Evolutionary conservation across 2,113 vertebrate species (phyloP).

Genomic region (Rhinichthys klamathensis): DNA sequence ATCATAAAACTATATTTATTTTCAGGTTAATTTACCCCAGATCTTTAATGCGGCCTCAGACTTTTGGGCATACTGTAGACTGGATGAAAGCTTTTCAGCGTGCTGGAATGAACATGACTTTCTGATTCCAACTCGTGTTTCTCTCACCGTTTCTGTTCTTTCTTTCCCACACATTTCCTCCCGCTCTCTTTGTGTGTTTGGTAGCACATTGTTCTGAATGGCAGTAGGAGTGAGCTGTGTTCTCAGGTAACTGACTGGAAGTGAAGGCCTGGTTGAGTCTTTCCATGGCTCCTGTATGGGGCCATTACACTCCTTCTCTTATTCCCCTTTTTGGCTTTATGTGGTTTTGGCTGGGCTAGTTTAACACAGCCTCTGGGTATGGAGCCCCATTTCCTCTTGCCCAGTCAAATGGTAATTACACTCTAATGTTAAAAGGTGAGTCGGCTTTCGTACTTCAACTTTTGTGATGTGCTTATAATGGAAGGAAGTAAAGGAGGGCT

Average conservation of each 20-base stretch:
- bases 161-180: neutral
- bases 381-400: constrained; percentile 52
- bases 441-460: constrained; percentile 49
- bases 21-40: neutral
- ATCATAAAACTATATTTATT: neutral
- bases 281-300: constrained; percentile 21
- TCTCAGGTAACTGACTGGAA: constrained; percentile 46
- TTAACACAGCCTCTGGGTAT: constrained; percentile 41
- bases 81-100: constrained; percentile 20
- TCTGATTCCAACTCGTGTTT: neutral
- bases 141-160: neutral
- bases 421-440: constrained; percentile 51
- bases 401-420: constrained; percentile 55
- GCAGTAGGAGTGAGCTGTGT: constrained; percentile 34
- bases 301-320: constrained; percentile 31
- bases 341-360: constrained; percentile 21
- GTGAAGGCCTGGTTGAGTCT: constrained; percentile 19
- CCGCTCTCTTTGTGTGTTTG: neutral
- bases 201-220: constrained; percentile 32
- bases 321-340: constrained; percentile 47
- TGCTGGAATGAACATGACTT: constrained; percentile 24
- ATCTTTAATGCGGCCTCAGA: neutral
- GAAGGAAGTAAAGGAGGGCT: constrained; percentile 37
- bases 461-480: constrained; percentile 36
- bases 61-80: neutral